Evolutionary conservation across 2,888 invertebrate genomes (phyloP).

Genomic region (Gonocerus acuteangulatus): DNA sequence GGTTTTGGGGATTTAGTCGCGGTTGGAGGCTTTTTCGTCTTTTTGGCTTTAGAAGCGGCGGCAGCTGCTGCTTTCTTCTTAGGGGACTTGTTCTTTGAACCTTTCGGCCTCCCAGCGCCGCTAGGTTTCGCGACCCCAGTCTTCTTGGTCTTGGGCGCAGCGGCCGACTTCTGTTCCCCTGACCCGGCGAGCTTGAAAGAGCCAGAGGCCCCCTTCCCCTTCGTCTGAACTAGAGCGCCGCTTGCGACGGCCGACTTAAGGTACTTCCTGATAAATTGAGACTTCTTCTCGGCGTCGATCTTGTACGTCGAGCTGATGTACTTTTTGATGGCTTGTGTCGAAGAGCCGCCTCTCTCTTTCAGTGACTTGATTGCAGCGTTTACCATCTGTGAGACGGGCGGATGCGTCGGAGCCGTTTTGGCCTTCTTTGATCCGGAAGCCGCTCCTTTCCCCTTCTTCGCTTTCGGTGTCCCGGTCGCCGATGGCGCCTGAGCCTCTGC

Average conservation of each 20-base stretch:
- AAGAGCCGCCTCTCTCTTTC: not conserved
- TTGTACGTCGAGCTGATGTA: too few relatives aligned
- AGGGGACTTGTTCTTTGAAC: too few relatives aligned
- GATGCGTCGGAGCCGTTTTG: too few relatives aligned
- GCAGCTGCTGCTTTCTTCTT: not conserved
- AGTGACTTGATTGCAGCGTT: not conserved
- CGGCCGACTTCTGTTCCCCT: not conserved
- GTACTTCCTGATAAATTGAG: too few relatives aligned
- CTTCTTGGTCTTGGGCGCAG: conserved; percentile 4
- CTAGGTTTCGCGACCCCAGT: not conserved
- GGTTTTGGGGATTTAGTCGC: too few relatives aligned
- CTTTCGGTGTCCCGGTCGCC: not conserved
- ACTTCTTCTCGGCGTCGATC: too few relatives aligned
- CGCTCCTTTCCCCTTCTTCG: not conserved
- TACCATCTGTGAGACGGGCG: conserved; percentile 1
- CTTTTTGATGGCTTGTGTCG: not conserved
- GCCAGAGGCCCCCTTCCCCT: conserved; percentile 34
- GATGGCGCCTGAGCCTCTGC: not conserved
- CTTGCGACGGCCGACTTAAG: conserved; percentile 53
- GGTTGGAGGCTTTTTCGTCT: too few relatives aligned
- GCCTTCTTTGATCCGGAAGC: not conserved
- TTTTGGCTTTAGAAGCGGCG: too few relatives aligned
- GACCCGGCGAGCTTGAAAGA: conserved; percentile 29
- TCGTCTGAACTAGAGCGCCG: too few relatives aligned
- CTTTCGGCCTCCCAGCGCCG: too few relatives aligned